Conservation (phyloP, 2,113 vertebrate genomes). For the Myxocyprinus asiaticus region DNA sequence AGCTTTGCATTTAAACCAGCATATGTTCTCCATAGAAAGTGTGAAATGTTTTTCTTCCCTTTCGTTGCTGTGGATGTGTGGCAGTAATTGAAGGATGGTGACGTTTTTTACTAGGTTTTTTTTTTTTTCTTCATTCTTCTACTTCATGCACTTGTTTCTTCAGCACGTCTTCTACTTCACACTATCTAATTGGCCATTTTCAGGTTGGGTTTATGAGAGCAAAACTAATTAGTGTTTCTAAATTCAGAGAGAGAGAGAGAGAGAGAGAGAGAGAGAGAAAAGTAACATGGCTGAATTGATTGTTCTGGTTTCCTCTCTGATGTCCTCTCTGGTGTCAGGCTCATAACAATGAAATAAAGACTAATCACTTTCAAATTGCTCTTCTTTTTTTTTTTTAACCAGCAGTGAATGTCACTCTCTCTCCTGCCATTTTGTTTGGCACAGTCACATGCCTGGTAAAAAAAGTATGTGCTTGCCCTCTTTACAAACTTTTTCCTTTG, state of each 20-base stretch:
- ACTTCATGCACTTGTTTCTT: constrained; percentile 71
- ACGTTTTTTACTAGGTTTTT: constrained; percentile 29
- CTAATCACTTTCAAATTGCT: constrained; percentile 74
- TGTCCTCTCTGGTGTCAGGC: constrained; percentile 60
- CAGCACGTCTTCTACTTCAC: constrained; percentile 72
- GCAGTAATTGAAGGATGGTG: constrained; percentile 53
- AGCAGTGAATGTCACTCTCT: constrained; percentile 66
- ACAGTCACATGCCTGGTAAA: constrained; percentile 42
- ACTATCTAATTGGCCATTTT: constrained; percentile 82
- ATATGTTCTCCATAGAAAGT: constrained; percentile 45
- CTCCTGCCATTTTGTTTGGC: constrained; percentile 74
- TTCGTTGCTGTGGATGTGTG: constrained; percentile 36
- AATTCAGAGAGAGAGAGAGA: constrained; percentile 71
- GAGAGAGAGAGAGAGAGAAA: constrained; percentile 25
- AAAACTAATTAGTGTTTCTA: constrained; percentile 85
- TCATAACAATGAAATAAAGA: constrained; percentile 75
- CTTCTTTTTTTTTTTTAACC: constrained; percentile 61
- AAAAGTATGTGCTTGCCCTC: constrained; percentile 50
- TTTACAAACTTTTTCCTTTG: constrained; percentile 59
- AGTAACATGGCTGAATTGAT: constrained; percentile 66
- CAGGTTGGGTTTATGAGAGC: constrained; percentile 81
- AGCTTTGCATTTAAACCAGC: constrained; percentile 10
- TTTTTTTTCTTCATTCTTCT: constrained; percentile 21
- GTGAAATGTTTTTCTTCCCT: constrained; percentile 38
- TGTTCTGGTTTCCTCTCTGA: constrained; percentile 79